These are phyloP conservation scores for Nestor notabilis DNA, from an alignment of 2,113 vertebrate genomes.

Conservation along the genomic window DNA sequence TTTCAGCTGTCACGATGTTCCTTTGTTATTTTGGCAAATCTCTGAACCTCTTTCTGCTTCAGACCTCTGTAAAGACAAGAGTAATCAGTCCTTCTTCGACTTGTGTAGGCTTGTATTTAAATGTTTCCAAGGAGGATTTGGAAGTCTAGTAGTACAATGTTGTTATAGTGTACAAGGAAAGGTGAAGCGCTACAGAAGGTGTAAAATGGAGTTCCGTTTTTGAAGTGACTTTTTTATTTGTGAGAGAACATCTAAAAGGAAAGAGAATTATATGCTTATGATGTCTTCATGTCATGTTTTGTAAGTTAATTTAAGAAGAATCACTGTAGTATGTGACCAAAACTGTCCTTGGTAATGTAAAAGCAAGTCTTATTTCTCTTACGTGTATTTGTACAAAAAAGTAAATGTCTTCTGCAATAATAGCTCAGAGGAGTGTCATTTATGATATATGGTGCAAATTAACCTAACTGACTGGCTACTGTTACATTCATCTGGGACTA, in stretches of 20 bases:
- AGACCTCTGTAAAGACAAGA: not conserved
- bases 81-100: not conserved
- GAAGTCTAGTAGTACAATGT: not conserved
- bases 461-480: slow-evolving; percentile 41
- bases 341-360: not conserved
- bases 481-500: slow-evolving; percentile 48
- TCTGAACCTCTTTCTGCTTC: not conserved
- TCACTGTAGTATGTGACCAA: not conserved
- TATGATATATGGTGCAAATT: slow-evolving; percentile 64
- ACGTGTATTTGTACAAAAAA: not conserved
- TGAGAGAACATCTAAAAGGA: not conserved
- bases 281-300: not conserved
- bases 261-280: not conserved
- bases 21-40: not conserved
- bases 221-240: not conserved
- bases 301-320: not conserved
- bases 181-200: not conserved
- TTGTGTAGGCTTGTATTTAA: not conserved
- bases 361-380: not conserved
- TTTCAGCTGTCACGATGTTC: not conserved
- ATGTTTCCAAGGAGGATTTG: not conserved
- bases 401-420: not conserved
- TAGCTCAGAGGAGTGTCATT: slow-evolving; percentile 23
- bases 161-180: not conserved
- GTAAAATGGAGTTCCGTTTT: not conserved